phyloP scores from a whole-genome alignment of 2,797 vertebrate species.

The Siniperca obscura region DNA sequence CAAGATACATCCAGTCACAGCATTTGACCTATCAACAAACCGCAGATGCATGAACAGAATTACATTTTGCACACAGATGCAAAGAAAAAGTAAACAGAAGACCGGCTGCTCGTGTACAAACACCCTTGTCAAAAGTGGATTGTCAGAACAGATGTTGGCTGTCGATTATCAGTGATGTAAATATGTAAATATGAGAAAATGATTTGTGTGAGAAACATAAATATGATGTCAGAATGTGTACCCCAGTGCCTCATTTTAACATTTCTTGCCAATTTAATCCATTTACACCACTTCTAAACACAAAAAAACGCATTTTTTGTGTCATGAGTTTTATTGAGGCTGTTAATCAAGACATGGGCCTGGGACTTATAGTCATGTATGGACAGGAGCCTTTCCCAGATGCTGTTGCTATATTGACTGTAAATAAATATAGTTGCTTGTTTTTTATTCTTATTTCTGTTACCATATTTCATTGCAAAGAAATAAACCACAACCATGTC shows the following conservation, averaged over 20 bases:
- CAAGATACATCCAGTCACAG: background rate
- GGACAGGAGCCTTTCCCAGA: slow-evolving; percentile 6
- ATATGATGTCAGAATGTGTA: background rate
- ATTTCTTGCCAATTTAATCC: background rate
- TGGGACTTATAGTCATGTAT: background rate
- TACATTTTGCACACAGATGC: background rate
- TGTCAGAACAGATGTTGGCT: background rate
- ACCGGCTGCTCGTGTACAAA: background rate
- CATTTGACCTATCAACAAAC: background rate
- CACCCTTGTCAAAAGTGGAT: background rate
- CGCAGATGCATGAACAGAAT: background rate
- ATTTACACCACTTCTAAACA: background rate
- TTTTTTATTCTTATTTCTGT: background rate
- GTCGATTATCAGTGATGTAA: slow-evolving; percentile 15
- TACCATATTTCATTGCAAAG: background rate
- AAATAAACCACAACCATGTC: background rate
- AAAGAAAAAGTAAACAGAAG: background rate
- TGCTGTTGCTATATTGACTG: background rate
- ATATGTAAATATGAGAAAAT: slow-evolving; percentile 17
- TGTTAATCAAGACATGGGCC: background rate
- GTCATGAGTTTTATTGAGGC: background rate
- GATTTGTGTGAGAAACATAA: background rate
- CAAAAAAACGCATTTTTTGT: background rate
- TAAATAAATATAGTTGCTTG: slow-evolving; percentile 23
- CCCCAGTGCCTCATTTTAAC: background rate